These are phyloP conservation scores for Geopemphigus sp. DNA, from an alignment of 1,140 invertebrate species.

Conservation along the genomic window DNA sequence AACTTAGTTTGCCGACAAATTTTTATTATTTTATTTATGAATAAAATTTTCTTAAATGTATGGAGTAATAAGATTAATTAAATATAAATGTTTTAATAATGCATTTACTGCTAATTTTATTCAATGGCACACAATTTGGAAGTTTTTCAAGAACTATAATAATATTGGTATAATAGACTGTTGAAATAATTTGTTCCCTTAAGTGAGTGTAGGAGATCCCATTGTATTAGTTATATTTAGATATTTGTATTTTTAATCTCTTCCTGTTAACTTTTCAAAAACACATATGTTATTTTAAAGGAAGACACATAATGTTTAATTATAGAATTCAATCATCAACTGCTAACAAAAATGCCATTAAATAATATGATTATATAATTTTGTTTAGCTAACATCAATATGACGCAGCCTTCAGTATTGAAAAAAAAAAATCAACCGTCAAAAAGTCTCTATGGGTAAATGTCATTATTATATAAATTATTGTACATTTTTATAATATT, in stretches of 20 bases:
- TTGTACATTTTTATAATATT: background rate
- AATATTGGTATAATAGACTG: background rate
- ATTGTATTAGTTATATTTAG: constrained; percentile 42
- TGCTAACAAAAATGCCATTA: background rate
- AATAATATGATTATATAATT: background rate
- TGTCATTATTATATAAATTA: background rate
- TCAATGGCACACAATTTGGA: background rate
- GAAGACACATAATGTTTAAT: background rate
- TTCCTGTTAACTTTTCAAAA: constrained; percentile 2
- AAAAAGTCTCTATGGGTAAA: constrained; percentile 20
- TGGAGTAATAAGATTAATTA: background rate
- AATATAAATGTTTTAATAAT: background rate
- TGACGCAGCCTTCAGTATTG: background rate
- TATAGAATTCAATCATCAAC: constrained; percentile 10
- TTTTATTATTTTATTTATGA: background rate
- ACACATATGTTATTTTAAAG: constrained; percentile 23
- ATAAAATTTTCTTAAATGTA: background rate
- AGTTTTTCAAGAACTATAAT: background rate
- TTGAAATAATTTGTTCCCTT: constrained; percentile 11
- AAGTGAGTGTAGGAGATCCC: background rate
- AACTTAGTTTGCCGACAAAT: background rate
- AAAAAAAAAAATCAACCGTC: constrained; percentile 14
- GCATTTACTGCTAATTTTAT: background rate
- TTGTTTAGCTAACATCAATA: too few species aligned
- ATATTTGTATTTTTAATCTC: constrained; percentile 23